These are phyloP conservation scores for Rhinatrema bivittatum DNA, from an alignment of 2,797 vertebrate species.

Conservation along the genomic window DNA sequence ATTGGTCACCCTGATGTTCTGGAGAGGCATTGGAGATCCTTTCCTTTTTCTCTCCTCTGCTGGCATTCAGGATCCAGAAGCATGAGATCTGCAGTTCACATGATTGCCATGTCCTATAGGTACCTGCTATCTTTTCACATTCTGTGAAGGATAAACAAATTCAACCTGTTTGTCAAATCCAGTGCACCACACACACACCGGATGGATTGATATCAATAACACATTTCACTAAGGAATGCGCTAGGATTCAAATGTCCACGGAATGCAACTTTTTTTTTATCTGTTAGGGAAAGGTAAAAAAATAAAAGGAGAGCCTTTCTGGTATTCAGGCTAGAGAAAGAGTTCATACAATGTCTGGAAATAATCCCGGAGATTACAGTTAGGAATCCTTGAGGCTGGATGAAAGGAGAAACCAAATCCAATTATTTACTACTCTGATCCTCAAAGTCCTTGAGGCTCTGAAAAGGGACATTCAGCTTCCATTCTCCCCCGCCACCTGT, in stretches of 20 bases:
- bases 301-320: neutral
- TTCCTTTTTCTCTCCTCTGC: neutral
- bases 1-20: conserved; percentile 63
- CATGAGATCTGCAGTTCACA: neutral
- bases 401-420: conserved; percentile 57
- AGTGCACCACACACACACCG: no score
- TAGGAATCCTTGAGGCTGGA: conserved; percentile 52
- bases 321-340: conserved; percentile 11
- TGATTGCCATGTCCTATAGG: neutral
- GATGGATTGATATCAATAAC: no score
- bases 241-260: no score
- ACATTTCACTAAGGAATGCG: no score
- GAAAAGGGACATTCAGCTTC: no score
- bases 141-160: no score
- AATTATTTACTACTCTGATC: conserved; percentile 46
- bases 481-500: no score
- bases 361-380: conserved; percentile 66
- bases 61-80: neutral
- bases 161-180: no score
- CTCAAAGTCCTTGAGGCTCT: neutral
- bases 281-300: conserved; percentile 2
- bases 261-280: no score
- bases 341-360: conserved; percentile 30
- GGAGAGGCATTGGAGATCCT: conserved; percentile 56
- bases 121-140: no score